These are phyloP conservation scores for Sciaenops ocellatus DNA, from an alignment of 2,797 vertebrate genomes.

Conservation along the genomic window DNA sequence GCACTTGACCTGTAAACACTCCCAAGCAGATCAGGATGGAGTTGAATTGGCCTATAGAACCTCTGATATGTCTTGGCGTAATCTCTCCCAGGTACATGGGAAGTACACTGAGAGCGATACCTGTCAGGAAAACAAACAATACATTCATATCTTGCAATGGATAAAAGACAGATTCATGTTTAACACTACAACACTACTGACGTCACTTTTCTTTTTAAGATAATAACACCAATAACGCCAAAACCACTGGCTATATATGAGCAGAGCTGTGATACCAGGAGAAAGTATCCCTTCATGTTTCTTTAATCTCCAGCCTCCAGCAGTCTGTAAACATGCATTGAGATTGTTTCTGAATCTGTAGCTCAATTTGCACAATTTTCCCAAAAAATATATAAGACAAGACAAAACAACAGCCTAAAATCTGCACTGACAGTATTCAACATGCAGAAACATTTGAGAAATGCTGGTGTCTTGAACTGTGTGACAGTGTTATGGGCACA, in stretches of 20 bases:
- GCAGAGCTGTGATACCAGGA: neutral
- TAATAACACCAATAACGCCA: neutral
- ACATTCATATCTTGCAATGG: neutral
- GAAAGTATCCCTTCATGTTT: neutral
- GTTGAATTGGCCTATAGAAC: slow-evolving; percentile 93
- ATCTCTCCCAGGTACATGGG: slow-evolving; percentile 98
- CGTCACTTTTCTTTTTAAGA: neutral
- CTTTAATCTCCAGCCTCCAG: slow-evolving; percentile 1
- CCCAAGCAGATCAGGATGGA: slow-evolving; percentile 95
- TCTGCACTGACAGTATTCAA: neutral
- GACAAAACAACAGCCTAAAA: neutral
- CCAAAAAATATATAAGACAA: neutral
- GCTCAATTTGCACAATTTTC: neutral
- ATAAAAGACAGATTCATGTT: neutral
- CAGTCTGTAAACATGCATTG: neutral
- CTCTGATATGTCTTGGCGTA: slow-evolving; percentile 91
- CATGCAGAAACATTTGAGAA: slow-evolving; percentile 7
- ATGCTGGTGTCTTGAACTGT: neutral
- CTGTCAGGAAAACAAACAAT: slow-evolving; percentile 73
- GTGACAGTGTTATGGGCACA: no score
- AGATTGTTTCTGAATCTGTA: neutral
- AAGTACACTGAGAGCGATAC: slow-evolving; percentile 92
- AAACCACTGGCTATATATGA: neutral
- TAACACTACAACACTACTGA: neutral
- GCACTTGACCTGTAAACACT: slow-evolving; percentile 91